These are phyloP conservation scores for Xerus inauris DNA, from an alignment of 2,113 vertebrate genomes.

Conservation along the genomic window DNA sequence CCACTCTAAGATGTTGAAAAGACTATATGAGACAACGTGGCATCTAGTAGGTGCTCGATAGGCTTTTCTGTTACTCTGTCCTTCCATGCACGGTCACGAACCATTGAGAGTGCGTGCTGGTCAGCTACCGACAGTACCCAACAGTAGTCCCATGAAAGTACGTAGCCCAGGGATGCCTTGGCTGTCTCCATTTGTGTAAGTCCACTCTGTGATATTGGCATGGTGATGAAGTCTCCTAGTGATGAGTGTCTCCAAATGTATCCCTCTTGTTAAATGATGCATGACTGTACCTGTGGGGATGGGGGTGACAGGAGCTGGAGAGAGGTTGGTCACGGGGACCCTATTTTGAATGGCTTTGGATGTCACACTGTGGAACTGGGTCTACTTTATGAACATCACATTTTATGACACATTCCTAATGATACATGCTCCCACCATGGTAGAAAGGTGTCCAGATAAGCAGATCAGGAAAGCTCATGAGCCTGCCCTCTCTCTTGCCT, in stretches of 20 bases:
- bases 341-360: background rate
- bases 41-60: background rate
- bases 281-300: background rate
- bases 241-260: background rate
- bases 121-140: background rate
- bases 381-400: background rate
- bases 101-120: background rate
- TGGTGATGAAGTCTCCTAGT: background rate
- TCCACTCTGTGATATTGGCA: background rate
- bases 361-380: background rate
- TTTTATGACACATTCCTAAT: background rate
- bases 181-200: background rate
- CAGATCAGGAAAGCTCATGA: background rate
- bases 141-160: background rate
- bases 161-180: no score
- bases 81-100: background rate
- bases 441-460: background rate
- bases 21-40: background rate
- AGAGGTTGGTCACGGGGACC: background rate
- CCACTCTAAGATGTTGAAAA: background rate
- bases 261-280: background rate
- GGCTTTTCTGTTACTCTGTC: background rate
- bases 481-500: background rate
- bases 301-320: background rate
- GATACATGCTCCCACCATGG: background rate